Conservation (phyloP, 2,888 invertebrate genomes). For the Parascotia fuliginaria region DNA sequence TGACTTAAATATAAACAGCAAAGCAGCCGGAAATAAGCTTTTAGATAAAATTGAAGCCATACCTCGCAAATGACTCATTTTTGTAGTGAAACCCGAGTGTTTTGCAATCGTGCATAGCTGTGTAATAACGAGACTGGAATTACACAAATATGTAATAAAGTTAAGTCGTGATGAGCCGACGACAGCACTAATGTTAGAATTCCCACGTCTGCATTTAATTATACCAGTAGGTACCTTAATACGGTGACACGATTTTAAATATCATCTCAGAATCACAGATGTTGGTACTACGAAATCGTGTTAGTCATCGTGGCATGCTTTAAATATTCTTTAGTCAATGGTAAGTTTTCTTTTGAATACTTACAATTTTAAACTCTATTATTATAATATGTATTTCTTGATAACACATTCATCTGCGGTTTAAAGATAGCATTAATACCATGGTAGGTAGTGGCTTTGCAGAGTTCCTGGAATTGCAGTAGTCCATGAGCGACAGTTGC, state of each 20-base stretch:
- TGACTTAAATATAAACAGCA: background rate
- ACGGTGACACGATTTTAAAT: slow-evolving; percentile 38
- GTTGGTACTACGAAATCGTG: slow-evolving; percentile 4
- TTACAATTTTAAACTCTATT: too few species aligned
- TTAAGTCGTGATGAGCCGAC: slow-evolving; percentile 39
- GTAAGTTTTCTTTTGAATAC: too few species aligned
- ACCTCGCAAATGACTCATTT: slow-evolving; percentile 29
- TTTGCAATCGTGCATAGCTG: slow-evolving; percentile 22
- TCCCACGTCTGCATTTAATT: slow-evolving; percentile 44
- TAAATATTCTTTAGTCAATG: background rate
- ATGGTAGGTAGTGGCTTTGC: too few species aligned
- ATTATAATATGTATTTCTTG: too few species aligned
- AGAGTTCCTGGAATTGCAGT: too few species aligned
- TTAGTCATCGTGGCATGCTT: slow-evolving; percentile 22
- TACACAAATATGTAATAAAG: slow-evolving; percentile 47
- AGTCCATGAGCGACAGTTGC: too few species aligned
- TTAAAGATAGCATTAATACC: too few species aligned
- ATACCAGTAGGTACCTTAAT: slow-evolving; percentile 20
- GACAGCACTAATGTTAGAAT: slow-evolving; percentile 40
- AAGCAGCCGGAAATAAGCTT: background rate
- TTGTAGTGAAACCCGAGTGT: slow-evolving; percentile 28
- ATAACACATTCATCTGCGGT: too few species aligned
- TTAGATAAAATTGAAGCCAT: background rate
- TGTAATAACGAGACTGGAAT: slow-evolving; percentile 38
- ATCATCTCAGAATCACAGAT: slow-evolving; percentile 21